Evolutionary conservation across 2,888 invertebrate genomes (phyloP).

Genomic region (Drosophila nr. perissopoda): DNA sequence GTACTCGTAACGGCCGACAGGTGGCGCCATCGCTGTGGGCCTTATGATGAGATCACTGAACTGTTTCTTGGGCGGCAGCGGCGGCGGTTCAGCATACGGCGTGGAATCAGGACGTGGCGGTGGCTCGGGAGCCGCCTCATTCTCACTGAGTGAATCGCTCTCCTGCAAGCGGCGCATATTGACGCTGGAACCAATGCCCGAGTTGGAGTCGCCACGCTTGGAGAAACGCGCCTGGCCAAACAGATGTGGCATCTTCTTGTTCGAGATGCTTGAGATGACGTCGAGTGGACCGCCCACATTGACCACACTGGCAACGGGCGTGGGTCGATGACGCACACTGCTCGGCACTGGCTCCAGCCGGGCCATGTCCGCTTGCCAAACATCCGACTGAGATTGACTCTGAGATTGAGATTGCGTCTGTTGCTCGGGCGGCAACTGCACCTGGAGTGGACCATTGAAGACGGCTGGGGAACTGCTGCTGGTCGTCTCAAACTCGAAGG

Average conservation of each 20-base stretch:
- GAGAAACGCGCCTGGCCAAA: constrained; percentile 85
- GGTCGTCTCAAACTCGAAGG: constrained; percentile 83
- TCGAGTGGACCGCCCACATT: constrained; percentile 77
- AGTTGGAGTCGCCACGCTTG: constrained; percentile 75
- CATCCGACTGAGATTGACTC: constrained; percentile 25
- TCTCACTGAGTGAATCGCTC: constrained; percentile 85
- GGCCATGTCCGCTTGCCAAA: constrained; percentile 67
- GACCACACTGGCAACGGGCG: constrained; percentile 54
- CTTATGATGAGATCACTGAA: constrained; percentile 87
- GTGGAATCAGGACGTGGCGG: constrained; percentile 84
- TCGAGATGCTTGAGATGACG: constrained; percentile 85
- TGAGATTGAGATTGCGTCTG: constrained; percentile 50
- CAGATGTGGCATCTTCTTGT: constrained; percentile 85
- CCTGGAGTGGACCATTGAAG: constrained; percentile 89
- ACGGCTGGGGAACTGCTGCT: constrained; percentile 80
- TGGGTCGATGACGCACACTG: constrained; percentile 75
- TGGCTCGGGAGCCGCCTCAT: constrained; percentile 84
- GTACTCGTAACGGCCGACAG: constrained; percentile 81
- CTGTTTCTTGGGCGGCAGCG: constrained; percentile 90
- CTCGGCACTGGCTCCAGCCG: constrained; percentile 69
- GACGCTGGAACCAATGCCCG: constrained; percentile 82
- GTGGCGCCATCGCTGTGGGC: constrained; percentile 69
- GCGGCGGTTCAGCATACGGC: constrained; percentile 89
- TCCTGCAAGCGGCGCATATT: constrained; percentile 85
- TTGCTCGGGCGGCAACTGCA: constrained; percentile 89